Evolutionary conservation across 2,797 vertebrate species (phyloP), one percentile per base, ranked within the genome.

Genomic region (Rhynchonycteris naso): DNA sequence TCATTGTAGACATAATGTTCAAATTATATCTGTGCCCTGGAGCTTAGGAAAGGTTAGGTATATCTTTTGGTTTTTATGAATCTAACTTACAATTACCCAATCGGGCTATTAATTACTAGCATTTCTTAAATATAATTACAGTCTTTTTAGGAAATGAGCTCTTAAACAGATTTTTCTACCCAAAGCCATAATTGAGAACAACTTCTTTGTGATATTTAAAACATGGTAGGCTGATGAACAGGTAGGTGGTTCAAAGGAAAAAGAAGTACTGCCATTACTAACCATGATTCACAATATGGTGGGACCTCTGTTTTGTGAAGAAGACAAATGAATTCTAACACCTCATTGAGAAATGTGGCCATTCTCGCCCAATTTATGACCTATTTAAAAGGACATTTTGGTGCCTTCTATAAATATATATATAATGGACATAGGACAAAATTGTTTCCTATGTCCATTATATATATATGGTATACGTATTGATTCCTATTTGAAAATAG

Each of bases 111-210:
- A 96, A 97, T 90, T 90, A 86, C 21, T 52, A 95, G 35, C 16
- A 96, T 94, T 92, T 92, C 21, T 66, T 90, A 96, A 95, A 68
- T 80, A 21, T 90, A 88, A 97, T 97, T 95, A 96, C 8, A 95
- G 33, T 82, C 69, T 59, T 93, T 96, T 96, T 83, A 94, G 93
- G 74, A 96, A 97, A 96, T 63, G 58, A 38, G 43, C 78, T 86
- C 38, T 33, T 94, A 61, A n/a, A n/a, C 30, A 76, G 10, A 89
- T 71, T 93, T 96, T 95, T 92, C 63, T 93, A 90, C 16, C 30
- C 24, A 94, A 90, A 83, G 65, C 76, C 30, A 88, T 85, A 91
- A 96, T 69, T 47, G 13, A 86, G n/a, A 91, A 6, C 88, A 88
- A 84, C 35, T 78, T 56, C 26, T 78, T 54, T 95, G 10, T 74